Base-by-base conservation (phyloP, 1,140 invertebrate genomes). In the Apis florea region DNA sequence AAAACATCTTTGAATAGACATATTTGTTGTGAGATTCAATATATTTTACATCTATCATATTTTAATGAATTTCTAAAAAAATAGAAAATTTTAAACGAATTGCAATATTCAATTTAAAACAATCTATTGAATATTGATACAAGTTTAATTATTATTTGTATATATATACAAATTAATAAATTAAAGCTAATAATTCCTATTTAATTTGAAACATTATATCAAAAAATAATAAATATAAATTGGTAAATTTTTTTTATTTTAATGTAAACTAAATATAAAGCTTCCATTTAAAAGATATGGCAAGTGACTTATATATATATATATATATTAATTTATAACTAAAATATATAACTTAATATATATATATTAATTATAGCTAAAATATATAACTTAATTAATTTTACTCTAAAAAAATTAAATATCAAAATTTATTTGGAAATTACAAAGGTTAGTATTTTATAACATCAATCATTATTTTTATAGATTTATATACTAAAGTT, bases 31-130 rank as follows among this genome's bases (percentile, higher is more conserved):
- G 12, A 58, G 21, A 72, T 56, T 56, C 5, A 72, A 72, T 56
- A 72, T 58, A 58, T 72, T 72, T 56, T 63, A 31, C 15, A 76
- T 51, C 40, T 66, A 51, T 75, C 21, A 40, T 17, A 75, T 75
- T 75, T 66, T 17, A 61, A 66, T n/a, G 26, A n/a, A 64, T 49
- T n/a, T 26, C 19, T 51, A 3, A 66, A 19, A 61, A 26, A 64
- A 40, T 56, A 24, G 9, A 11, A 67, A 40, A 67, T 69, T 49
- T 51, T 19, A 13, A 19, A 59, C 26, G 49, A 47, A 68, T 56
- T 40, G 10, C 19, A 67, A 47, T 56, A 19, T 49, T 49, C 9
- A 40, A 3, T 40, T 13, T 64, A 40, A 64, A 75, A 53, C 21
- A 54, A 13, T 9, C n/a, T 26, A 40, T 3, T 66, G 6, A 54